Evolutionary conservation across 1,140 invertebrate species (phyloP).

Genomic region (Mactra quadrangularis): DNA sequence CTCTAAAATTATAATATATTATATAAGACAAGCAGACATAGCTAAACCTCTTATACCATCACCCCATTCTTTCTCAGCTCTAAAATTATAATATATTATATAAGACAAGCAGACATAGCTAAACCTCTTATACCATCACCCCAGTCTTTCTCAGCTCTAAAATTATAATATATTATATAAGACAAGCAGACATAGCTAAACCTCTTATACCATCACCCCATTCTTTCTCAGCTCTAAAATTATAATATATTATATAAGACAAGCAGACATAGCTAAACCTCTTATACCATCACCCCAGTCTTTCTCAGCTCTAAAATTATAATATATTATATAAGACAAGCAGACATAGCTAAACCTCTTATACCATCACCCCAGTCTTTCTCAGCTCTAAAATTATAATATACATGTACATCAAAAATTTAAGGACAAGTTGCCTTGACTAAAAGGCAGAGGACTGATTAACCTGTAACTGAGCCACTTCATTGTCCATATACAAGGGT

Average conservation of each 20-base stretch:
- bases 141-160: slow-evolving; percentile 99
- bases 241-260: too few species aligned
- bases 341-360: slow-evolving; percentile 96
- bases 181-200: slow-evolving; percentile 97
- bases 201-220: slow-evolving; percentile 99
- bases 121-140: slow-evolving; percentile 99
- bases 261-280: slow-evolving; percentile 98
- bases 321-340: too few species aligned
- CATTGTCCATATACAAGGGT: too few species aligned
- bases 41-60: slow-evolving; percentile 99
- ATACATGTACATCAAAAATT: too few species aligned
- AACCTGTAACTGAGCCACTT: too few species aligned
- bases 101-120: slow-evolving; percentile 97
- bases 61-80: slow-evolving; percentile 99
- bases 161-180: too few species aligned
- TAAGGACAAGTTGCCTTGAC: background rate
- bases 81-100: too few species aligned
- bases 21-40: too few species aligned
- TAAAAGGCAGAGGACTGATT: too few species aligned
- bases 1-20: slow-evolving; percentile 93
- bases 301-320: slow-evolving; percentile 96
- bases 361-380: slow-evolving; percentile 99
- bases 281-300: slow-evolving; percentile 99
- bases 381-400: slow-evolving; percentile 90
- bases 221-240: slow-evolving; percentile 97